Conservation (phyloP, 2,888 invertebrate genomes). For the Octonoba sinensis region DNA sequence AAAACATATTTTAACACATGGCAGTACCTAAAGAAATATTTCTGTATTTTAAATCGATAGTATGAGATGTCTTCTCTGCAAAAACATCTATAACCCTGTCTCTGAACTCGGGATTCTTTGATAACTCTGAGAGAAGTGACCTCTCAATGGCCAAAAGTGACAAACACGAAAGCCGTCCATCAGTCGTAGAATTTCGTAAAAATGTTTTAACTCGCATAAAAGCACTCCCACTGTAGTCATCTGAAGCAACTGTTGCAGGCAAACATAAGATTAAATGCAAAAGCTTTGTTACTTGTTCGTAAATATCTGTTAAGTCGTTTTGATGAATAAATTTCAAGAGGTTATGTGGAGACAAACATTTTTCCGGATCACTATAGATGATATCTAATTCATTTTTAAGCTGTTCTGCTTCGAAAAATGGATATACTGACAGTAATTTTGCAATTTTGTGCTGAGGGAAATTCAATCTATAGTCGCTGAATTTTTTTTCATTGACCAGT, state of each 20-base stretch:
- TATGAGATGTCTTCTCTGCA: too few species aligned
- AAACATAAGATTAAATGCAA: too few species aligned
- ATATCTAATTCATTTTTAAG: neutral
- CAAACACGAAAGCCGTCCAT: neutral
- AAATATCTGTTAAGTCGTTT: neutral
- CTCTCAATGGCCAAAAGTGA: neutral
- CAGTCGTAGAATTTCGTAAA: neutral
- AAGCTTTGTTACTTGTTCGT: too few species aligned
- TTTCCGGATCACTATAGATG: neutral
- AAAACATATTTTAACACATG: too few species aligned
- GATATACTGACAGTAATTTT: neutral
- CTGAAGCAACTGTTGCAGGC: too few species aligned
- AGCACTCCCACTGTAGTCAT: neutral
- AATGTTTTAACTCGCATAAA: constrained; percentile 6
- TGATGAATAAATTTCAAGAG: neutral
- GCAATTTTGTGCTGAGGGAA: neutral
- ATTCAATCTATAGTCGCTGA: neutral
- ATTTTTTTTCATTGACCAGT: constrained; percentile 4
- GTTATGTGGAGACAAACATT: neutral
- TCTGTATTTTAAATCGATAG: too few species aligned
- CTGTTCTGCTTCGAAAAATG: neutral
- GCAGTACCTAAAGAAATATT: too few species aligned
- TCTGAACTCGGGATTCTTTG: neutral
- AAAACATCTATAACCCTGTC: too few species aligned
- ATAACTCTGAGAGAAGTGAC: neutral